Evolutionary conservation across 1,140 invertebrate species (phyloP).

Genomic region (Aphelinus certus): DNA sequence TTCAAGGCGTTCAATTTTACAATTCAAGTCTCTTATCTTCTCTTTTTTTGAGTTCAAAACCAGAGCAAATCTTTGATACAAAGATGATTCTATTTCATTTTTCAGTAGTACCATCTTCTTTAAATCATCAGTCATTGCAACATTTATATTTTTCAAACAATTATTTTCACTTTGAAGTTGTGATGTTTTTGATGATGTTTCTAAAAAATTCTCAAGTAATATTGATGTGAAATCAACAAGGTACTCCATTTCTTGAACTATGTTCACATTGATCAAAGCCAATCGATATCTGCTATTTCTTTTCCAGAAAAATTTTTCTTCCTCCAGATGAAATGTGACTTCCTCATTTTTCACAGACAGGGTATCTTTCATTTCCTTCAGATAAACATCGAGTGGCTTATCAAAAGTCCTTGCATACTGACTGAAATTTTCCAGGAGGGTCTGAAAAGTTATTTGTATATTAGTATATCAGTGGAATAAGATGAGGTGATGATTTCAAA

Average conservation of each 20-base stretch:
- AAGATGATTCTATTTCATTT: constrained; percentile 40
- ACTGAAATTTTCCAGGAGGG: constrained; percentile 6
- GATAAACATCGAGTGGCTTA: constrained; percentile 39
- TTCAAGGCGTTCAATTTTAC: constrained; percentile 27
- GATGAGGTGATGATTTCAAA: not conserved
- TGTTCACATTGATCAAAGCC: constrained; percentile 38
- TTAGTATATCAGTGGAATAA: too few species aligned
- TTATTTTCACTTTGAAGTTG: constrained; percentile 40
- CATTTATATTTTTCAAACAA: constrained; percentile 26
- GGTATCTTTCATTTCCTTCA: constrained; percentile 40
- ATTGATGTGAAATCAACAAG: constrained; percentile 38
- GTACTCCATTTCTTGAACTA: constrained; percentile 32
- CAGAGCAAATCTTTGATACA: constrained; percentile 45
- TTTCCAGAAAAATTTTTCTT: constrained; percentile 43
- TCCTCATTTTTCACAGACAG: constrained; percentile 38
- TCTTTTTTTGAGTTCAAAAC: constrained; percentile 49
- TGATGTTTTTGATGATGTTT: constrained; percentile 13
- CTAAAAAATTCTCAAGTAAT: constrained; percentile 32
- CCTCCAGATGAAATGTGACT: constrained; percentile 42
- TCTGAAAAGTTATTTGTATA: constrained; percentile 17
- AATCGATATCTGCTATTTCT: constrained; percentile 34
- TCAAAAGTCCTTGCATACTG: constrained; percentile 21
- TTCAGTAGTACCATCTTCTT: constrained; percentile 41
- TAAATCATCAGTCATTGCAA: constrained; percentile 27
- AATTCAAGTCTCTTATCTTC: constrained; percentile 44